Evolutionary conservation across 1,140 invertebrate species (phyloP).

Genomic region (Alviniconcha marisindica): DNA sequence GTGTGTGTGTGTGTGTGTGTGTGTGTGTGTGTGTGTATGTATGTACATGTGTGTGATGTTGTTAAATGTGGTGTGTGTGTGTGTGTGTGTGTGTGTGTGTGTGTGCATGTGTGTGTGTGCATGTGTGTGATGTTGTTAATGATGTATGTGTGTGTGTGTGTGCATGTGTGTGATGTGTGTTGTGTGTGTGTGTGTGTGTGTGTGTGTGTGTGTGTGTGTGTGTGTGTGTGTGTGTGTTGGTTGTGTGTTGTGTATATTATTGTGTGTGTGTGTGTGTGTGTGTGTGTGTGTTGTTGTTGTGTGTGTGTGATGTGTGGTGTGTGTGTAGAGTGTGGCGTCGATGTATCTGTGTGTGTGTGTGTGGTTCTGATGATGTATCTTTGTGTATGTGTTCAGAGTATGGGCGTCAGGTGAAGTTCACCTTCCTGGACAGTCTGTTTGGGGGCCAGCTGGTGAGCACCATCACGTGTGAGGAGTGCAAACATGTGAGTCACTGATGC

Average conservation of each 20-base stretch:
- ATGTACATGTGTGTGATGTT: neutral
- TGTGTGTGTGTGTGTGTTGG: no score
- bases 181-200: slow-evolving; percentile 14
- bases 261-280: no score
- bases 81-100: slow-evolving; percentile 10
- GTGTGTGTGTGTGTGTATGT: neutral
- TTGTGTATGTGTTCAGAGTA: slow-evolving; percentile 81
- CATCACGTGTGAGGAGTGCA: slow-evolving; percentile 91
- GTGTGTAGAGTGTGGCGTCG: no score
- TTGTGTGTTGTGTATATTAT: no score
- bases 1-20: neutral
- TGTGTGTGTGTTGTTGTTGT: no score
- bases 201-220: neutral
- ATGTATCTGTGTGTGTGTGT: no score
- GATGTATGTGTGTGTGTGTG: neutral
- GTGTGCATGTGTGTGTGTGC: neutral
- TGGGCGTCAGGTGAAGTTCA: slow-evolving; percentile 85
- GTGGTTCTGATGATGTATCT: no score
- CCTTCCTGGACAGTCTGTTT: slow-evolving; percentile 91
- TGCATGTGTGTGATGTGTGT: neutral
- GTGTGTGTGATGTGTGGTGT: no score
- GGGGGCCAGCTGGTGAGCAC: slow-evolving; percentile 93
- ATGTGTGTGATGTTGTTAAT: neutral
- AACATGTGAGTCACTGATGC: slow-evolving; percentile 73
- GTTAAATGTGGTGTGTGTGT: neutral